These are phyloP conservation scores for Drosophila lacteicornis DNA, from an alignment of 1,140 invertebrate genomes.

Conservation along the genomic window DNA sequence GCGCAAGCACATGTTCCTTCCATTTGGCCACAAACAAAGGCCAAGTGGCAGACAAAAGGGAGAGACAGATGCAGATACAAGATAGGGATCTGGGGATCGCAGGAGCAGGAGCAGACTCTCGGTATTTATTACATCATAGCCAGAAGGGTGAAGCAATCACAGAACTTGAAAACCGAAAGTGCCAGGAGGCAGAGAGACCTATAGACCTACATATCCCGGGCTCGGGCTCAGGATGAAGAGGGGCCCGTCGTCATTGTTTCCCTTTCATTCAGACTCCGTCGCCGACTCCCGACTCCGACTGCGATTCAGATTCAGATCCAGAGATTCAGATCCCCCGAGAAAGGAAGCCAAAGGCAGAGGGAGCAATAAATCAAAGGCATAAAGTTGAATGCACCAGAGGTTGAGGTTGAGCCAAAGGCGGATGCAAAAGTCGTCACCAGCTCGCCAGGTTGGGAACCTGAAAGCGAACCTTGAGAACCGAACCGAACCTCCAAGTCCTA, in stretches of 20 bases:
- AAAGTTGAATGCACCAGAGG: conserved; percentile 78
- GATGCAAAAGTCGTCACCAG: conserved; percentile 78
- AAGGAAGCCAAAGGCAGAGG: conserved; percentile 43
- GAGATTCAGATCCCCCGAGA: conserved; percentile 40
- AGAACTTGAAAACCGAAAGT: conserved; percentile 80
- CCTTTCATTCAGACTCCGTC: conserved; percentile 67
- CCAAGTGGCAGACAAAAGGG: conserved; percentile 26
- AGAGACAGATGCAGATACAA: conserved; percentile 35
- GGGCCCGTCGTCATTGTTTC: conserved; percentile 68
- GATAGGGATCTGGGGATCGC: conserved; percentile 51
- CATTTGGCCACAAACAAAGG: conserved; percentile 11
- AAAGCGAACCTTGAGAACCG: conserved; percentile 54
- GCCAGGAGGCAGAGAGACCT: conserved; percentile 66
- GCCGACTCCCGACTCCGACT: conserved; percentile 5
- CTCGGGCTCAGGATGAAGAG: conserved; percentile 21
- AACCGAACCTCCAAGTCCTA: conserved; percentile 56
- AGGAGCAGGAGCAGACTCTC: conserved; percentile 17
- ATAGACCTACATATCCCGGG: conserved; percentile 77
- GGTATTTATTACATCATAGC: conserved; percentile 78
- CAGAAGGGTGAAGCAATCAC: conserved; percentile 60
- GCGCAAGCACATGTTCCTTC: conserved; percentile 74
- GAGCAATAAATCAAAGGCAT: conserved; percentile 81
- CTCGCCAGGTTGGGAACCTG: conserved; percentile 61
- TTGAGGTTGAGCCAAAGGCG: conserved; percentile 46
- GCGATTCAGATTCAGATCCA: conserved; percentile 22